These are phyloP conservation scores for Epinotia nisella DNA, from an alignment of 2,888 invertebrate genomes.

Conservation along the genomic window DNA sequence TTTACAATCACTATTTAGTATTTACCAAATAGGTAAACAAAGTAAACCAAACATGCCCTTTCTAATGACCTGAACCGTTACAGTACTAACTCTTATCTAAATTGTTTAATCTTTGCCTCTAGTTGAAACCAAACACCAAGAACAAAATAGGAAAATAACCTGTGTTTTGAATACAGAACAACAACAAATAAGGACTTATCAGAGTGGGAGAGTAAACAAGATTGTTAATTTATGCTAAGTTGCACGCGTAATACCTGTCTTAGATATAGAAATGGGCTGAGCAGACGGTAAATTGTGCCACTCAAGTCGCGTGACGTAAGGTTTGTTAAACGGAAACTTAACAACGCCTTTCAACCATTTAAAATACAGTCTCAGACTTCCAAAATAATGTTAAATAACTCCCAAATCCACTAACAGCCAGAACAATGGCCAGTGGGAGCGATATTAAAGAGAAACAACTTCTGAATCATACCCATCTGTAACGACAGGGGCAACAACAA, in stretches of 20 bases:
- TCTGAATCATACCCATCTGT: slow-evolving; percentile 52
- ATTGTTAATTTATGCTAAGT: slow-evolving; percentile 43
- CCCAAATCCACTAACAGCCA: slow-evolving; percentile 48
- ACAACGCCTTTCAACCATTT: slow-evolving; percentile 10
- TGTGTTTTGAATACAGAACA: slow-evolving; percentile 16
- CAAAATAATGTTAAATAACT: slow-evolving; percentile 29
- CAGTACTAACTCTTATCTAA: slow-evolving; percentile 15
- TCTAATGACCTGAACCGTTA: background rate
- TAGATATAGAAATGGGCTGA: slow-evolving; percentile 27
- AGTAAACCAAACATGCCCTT: slow-evolving; percentile 14
- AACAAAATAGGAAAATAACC: slow-evolving; percentile 25
- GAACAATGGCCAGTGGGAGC: slow-evolving; percentile 58
- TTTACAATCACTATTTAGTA: slow-evolving; percentile 5
- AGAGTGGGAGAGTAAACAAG: slow-evolving; percentile 40
- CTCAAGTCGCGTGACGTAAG: slow-evolving; percentile 36
- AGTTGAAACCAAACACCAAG: background rate
- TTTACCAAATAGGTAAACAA: slow-evolving; percentile 6
- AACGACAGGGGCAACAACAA: slow-evolving; percentile 56
- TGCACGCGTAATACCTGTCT: slow-evolving; percentile 42
- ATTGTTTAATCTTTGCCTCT: slow-evolving; percentile 4
- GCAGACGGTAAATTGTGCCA: slow-evolving; percentile 27
- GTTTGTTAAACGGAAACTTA: slow-evolving; percentile 5
- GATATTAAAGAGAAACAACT: slow-evolving; percentile 59
- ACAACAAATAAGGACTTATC: slow-evolving; percentile 31
- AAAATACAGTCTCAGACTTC: slow-evolving; percentile 10